phyloP scores from a whole-genome alignment of 37 sponge, comb jelly and placozoan species.

The Haliclona indistincta region DNA sequence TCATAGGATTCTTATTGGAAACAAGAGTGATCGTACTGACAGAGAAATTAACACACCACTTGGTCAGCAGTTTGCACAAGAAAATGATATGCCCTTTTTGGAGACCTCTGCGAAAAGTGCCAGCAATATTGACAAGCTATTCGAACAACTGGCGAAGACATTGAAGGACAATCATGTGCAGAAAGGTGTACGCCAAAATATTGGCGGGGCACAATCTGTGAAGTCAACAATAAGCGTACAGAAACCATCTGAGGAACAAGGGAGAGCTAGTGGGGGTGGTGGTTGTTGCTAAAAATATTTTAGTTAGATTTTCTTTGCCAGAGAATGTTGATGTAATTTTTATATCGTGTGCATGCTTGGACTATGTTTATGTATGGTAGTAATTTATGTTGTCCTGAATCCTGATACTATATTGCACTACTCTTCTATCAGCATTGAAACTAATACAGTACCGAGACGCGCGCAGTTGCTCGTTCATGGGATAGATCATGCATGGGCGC shows the following conservation, averaged over 20 bases:
- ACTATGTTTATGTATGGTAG: too few species aligned
- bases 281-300: slow-evolving; percentile 38
- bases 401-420: too few species aligned
- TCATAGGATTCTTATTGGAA: slow-evolving; percentile 82
- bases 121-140: slow-evolving; percentile 82
- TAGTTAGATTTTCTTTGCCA: too few species aligned
- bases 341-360: too few species aligned
- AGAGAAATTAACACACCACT: slow-evolving; percentile 62
- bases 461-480: too few species aligned
- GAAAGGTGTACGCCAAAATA: slow-evolving; percentile 42
- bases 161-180: slow-evolving; percentile 66
- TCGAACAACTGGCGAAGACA: slow-evolving; percentile 64
- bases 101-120: slow-evolving; percentile 92
- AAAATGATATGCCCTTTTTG: slow-evolving; percentile 85
- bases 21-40: slow-evolving; percentile 86
- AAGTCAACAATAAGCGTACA: slow-evolving; percentile 43
- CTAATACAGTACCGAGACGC: too few species aligned
- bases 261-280: slow-evolving; percentile 13
- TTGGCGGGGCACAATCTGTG: slow-evolving; percentile 7
- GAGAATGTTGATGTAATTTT: too few species aligned
- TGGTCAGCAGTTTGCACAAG: slow-evolving; percentile 65
- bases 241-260: slow-evolving; percentile 8
- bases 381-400: too few species aligned
- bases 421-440: too few species aligned
- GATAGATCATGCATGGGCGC: too few species aligned